Evolutionary conservation across 2,797 vertebrate genomes (phyloP), one percentile per base, ranked within the genome.

Genomic region (Poeciliopsis gracilis): DNA sequence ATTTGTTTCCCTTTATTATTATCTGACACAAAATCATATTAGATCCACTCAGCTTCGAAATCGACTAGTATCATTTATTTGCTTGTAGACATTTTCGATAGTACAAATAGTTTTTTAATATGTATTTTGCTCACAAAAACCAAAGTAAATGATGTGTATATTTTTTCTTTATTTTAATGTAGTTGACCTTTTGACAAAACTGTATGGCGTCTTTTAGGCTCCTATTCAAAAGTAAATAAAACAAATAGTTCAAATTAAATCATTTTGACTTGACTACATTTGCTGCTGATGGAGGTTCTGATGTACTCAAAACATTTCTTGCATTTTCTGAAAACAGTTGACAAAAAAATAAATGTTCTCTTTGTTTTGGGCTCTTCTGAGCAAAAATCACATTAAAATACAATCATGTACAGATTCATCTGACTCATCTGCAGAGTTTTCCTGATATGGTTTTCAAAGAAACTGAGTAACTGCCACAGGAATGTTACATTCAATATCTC

Each of bases 1-100:
- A 23, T 30, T 74, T 72, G 9, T 77, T 61, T 77, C 36, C 25
- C n/a, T 84, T 83, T 79, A 79, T 84, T 84, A 18, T 80, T 82
- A 38, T 77, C 43, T 33, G 46, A 47, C 53, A 63, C 45, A 75
- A 25, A 36, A 72, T 72, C 53, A 49, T 30, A 74, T 66, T 38
- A 66, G 33, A 33, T 36, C 15, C 59, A 20, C 20, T 59, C 57
- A 59, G 28, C 16, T 15, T 15, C 57, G 30, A 61, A 30, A 59
- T 59, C 28, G 5, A 61, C 57, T 28, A 13, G 1, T 7, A 7
- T 23, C 49, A 23, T 51, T 23, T 51, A 51, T 51, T 63, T 63
- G 20, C 18, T 4, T 63, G 59, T 7, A 36, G 30, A 36, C 15
- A 63, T 63, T 15, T 63, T 36, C 2, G 2, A 63, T 36, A 20